Conservation (phyloP, 2,888 invertebrate species). For the Eilema griseolum region DNA sequence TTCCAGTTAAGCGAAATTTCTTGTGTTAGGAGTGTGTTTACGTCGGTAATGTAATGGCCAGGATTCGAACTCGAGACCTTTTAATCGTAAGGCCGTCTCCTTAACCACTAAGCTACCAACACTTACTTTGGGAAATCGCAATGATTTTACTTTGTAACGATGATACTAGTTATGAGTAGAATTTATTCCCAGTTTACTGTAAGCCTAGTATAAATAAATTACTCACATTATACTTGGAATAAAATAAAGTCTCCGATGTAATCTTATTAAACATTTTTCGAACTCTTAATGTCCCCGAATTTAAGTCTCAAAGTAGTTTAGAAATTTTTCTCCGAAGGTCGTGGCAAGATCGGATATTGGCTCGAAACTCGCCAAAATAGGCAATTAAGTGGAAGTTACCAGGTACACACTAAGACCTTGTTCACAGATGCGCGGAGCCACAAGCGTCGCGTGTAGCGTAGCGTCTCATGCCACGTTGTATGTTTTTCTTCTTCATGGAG, state of each 20-base stretch:
- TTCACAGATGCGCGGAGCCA: too few species aligned
- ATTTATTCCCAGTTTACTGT: too few species aligned
- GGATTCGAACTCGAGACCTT: too few species aligned
- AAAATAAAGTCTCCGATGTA: neutral
- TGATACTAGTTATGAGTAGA: neutral
- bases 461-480: too few species aligned
- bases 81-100: too few species aligned
- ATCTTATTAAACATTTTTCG: neutral
- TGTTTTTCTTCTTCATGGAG: too few species aligned
- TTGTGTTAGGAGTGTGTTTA: too few species aligned
- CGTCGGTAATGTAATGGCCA: too few species aligned
- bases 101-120: too few species aligned
- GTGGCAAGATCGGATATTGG: slow-evolving; percentile 21
- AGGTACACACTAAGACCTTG: slow-evolving; percentile 21
- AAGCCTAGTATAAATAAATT: neutral
- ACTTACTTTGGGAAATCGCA: too few species aligned
- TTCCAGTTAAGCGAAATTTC: too few species aligned
- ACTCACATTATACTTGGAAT: neutral
- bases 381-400: slow-evolving; percentile 35
- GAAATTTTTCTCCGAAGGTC: slow-evolving; percentile 5
- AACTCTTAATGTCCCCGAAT: neutral
- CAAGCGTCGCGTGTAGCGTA: too few species aligned
- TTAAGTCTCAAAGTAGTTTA: slow-evolving; percentile 6
- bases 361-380: slow-evolving; percentile 30
- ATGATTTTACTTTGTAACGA: neutral